Conservation (phyloP, 2,113 vertebrate species). For the human (Homo sapiens) region GRCh38 chr13:44969501-44970000, state of each 20-base stretch:
- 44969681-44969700: background rate
- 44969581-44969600: background rate
- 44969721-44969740: background rate
- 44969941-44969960: background rate
- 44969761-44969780: background rate
- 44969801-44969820: background rate
- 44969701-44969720: background rate
- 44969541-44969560: slow-evolving; percentile 1
- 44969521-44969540: background rate
- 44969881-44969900: background rate
- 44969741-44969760: background rate
- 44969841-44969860: background rate
- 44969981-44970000: background rate
- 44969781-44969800: background rate
- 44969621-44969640: background rate
- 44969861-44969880: background rate
- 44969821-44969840: background rate
- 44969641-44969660: background rate
- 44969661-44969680: background rate
- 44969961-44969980: background rate
- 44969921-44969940: slow-evolving; percentile 42
- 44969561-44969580: background rate
- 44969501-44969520: background rate
- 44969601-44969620: background rate
- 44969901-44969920: background rate